Conservation (phyloP, 2,113 vertebrate genomes). For the Corydoras maculifer region DNA sequence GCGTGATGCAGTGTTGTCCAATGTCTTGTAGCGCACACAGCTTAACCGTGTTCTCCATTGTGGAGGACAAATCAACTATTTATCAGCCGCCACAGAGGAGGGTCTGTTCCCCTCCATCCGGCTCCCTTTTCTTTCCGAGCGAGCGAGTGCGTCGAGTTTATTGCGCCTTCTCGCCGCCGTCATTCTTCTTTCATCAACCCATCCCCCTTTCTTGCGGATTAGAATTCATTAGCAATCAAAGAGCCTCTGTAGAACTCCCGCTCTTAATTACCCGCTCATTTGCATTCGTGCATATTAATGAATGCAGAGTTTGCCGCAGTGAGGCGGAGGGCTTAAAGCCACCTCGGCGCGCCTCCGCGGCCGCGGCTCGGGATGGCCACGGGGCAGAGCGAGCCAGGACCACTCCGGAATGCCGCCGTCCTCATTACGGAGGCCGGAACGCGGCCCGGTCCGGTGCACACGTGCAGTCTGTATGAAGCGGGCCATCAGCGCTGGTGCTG, state of each 20-base stretch:
- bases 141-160: conserved; percentile 24
- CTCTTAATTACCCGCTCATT: conserved; percentile 75
- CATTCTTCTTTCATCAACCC: conserved; percentile 49
- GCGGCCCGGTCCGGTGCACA: not conserved
- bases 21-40: conserved; percentile 21
- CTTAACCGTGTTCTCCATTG: conserved; percentile 20
- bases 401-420: not conserved
- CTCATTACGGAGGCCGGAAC: not conserved
- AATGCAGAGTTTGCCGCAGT: conserved; percentile 71
- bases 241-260: conserved; percentile 70
- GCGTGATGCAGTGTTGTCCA: conserved; percentile 8
- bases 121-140: conserved; percentile 11
- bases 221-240: conserved; percentile 79
- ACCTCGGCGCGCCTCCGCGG: conserved; percentile 30
- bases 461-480: not conserved
- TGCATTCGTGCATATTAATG: conserved; percentile 81
- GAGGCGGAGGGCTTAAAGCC: conserved; percentile 42
- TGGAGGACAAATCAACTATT: conserved; percentile 30
- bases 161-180: conserved; percentile 30
- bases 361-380: conserved; percentile 14
- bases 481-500: not conserved
- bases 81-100: conserved; percentile 24
- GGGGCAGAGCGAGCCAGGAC: not conserved
- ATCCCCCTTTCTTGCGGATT: conserved; percentile 67
- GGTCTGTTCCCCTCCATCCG: conserved; percentile 2